A percentile compares a stretch with the other conserved stretches of the same genome.
Conservation (phyloP, 2,888 invertebrate genomes). For the Geophilus truncorum region DNA sequence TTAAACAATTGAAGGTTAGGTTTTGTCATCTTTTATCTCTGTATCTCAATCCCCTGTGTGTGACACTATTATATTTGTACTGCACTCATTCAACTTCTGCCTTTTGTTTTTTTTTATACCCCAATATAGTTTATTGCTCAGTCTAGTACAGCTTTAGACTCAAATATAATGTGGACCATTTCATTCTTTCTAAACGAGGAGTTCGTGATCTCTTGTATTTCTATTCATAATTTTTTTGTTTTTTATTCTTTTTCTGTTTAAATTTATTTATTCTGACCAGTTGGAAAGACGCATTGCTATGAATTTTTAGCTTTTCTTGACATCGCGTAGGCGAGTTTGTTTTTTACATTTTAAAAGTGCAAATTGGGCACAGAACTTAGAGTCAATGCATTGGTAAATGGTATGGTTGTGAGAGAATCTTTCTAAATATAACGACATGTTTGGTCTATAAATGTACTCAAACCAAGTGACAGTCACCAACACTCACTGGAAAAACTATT, state of each 20-base stretch:
- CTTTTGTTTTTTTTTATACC: neutral
- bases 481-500: no score
- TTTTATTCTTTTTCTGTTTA: neutral
- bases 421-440: neutral
- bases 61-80: slow-evolving; percentile 2
- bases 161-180: neutral
- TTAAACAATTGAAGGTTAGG: neutral
- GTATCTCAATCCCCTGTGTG: neutral
- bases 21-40: neutral
- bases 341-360: neutral
- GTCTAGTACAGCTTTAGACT: neutral
- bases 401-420: neutral
- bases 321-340: neutral
- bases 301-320: neutral
- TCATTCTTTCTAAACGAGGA: neutral
- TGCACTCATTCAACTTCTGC: neutral
- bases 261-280: neutral
- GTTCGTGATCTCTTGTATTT: neutral
- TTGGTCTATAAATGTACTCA: neutral
- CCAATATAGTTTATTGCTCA: neutral
- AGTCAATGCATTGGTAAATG: neutral
- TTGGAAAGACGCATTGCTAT: neutral
- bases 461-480: neutral
- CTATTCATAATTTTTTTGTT: neutral
- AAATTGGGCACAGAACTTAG: neutral